A percentile compares a stretch with the other conserved stretches of the same genome.
These are phyloP conservation scores for Tetragnatha versicolor DNA, from an alignment of 1,140 invertebrate genomes.

Conservation along the genomic window DNA sequence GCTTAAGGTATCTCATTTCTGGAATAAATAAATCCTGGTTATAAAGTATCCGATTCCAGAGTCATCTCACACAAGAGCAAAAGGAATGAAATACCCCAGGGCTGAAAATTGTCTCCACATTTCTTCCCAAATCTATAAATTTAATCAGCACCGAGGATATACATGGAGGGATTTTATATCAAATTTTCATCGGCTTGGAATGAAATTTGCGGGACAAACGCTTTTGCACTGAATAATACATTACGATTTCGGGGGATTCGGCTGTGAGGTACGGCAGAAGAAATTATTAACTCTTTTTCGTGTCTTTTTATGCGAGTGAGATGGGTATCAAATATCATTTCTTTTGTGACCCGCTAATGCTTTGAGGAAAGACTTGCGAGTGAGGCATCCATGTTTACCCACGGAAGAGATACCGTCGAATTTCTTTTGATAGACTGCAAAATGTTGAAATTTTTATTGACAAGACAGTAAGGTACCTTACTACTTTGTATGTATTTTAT, in stretches of 20 bases:
- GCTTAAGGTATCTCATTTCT: too few species aligned
- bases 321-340: not conserved
- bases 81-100: not conserved
- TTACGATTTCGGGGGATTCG: not conserved
- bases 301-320: not conserved
- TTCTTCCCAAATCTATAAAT: not conserved
- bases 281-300: constrained; percentile 2
- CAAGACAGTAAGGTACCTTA: too few species aligned
- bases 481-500: too few species aligned
- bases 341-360: not conserved
- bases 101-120: not conserved
- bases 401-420: too few species aligned
- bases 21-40: constrained; percentile 5
- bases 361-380: not conserved
- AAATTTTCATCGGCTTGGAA: constrained; percentile 2
- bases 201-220: not conserved
- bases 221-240: not conserved
- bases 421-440: too few species aligned
- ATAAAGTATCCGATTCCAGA: not conserved
- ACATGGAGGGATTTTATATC: not conserved
- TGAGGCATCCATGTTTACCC: not conserved
- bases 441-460: too few species aligned
- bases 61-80: not conserved
- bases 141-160: constrained; percentile 1
- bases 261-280: not conserved